phyloP scores from a whole-genome alignment of 2,797 vertebrate genomes.

The Kryptolebias ocellatus region DNA sequence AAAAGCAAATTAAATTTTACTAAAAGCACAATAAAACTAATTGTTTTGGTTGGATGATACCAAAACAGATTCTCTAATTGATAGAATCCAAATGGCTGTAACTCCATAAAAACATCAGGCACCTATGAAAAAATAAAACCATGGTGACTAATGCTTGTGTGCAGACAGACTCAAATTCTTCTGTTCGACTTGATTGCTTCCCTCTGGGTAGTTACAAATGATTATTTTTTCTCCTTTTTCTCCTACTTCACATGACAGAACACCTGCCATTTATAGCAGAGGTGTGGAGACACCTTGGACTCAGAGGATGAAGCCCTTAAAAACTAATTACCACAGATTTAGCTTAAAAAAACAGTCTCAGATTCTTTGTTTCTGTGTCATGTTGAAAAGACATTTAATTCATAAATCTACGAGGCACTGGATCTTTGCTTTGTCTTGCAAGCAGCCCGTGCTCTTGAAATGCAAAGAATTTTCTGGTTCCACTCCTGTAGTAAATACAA shows the following conservation, averaged over 20 bases:
- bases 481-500: constrained; percentile 66
- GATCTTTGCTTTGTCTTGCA: constrained; percentile 10
- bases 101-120: no score
- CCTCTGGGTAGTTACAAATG: no score
- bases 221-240: background rate
- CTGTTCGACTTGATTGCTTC: no score
- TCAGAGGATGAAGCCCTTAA: background rate
- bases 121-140: background rate
- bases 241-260: background rate
- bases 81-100: no score
- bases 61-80: no score
- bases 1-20: no score
- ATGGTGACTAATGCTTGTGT: background rate
- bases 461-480: constrained; percentile 47
- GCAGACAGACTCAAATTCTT: no score
- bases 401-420: background rate
- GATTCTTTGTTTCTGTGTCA: background rate
- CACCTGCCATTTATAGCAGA: background rate
- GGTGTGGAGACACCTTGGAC: background rate
- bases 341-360: background rate
- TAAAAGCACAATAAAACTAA: no score
- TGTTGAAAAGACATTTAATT: background rate
- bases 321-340: background rate
- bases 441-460: constrained; percentile 26
- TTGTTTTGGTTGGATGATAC: no score